Evolutionary conservation across 2,888 invertebrate species (phyloP), one percentile per base, ranked within the genome.

Genomic region (Ashinkailepas kermadecensis): DNA sequence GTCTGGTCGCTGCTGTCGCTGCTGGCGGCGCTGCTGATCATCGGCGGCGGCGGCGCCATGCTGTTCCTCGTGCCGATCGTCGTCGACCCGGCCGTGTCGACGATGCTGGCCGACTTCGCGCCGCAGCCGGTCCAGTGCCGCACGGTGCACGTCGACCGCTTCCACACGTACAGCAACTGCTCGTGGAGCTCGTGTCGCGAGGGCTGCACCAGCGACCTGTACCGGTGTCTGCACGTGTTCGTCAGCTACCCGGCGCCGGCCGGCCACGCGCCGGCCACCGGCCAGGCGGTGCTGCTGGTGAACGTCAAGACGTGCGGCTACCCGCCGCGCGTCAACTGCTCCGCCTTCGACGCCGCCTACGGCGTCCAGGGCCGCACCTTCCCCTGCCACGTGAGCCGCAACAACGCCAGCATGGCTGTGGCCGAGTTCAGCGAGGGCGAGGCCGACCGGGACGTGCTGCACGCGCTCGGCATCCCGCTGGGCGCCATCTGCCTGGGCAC

Each of bases 111-210:
- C 1, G 94, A 95, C 86, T 95, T 94, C 86, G 94, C 94, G 85
- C 93, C 94, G n/a, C 92, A 92, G 87, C 93, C 95, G 74, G 95
- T 95, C 13, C 93, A 94, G 65, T 95, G 95, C 86, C 90, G 94
- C 74, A 93, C 93, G 56, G 93, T 93, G 78, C 93, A 93, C 86
- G 94, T 95, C 86, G 91, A 93, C 80, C 94, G 94, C 86, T 93
- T 93, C 59, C 93, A 12, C 58, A 58, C 79, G 13, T 25, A 12
- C 58, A 21, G 23, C 58, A 95, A 95, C 87, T 96, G 95, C 87
- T 93, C 95, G 74, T 95, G 95, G 95, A 92, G 95, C 78, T 95
- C 95, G 78, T 96, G 95, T 87, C 91, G 94, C 85, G 95, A 95
- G 88, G 95, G 95, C 80, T 95, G 95, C 87, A 95, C 95, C n/a